phyloP scores from a whole-genome alignment of 2,113 vertebrate species.

The Oreotrochilus melanogaster region DNA sequence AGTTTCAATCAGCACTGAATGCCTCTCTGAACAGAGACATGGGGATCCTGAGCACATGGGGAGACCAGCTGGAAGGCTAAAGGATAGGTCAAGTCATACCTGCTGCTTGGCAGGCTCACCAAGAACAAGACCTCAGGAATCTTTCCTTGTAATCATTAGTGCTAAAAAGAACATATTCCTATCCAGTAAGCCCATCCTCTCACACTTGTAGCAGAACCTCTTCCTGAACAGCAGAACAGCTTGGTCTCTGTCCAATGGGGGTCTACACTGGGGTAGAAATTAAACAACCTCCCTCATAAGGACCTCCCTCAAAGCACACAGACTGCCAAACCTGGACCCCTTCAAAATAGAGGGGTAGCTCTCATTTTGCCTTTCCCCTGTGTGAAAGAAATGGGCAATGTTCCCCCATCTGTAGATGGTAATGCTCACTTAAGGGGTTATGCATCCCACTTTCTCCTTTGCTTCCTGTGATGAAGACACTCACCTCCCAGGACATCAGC shows the following conservation, averaged over 20 bases:
- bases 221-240: neutral
- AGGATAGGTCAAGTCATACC: neutral
- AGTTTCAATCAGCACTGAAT: slow-evolving; percentile 43
- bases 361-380: neutral
- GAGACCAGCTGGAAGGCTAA: neutral
- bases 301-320: neutral
- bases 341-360: neutral
- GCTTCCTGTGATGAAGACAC: neutral
- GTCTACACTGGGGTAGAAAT: neutral
- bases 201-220: neutral
- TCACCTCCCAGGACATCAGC: neutral
- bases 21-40: slow-evolving; percentile 13
- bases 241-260: accelerated
- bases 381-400: neutral
- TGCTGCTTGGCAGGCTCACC: neutral
- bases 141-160: neutral
- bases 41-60: neutral
- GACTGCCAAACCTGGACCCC: accelerated
- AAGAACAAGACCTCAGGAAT: neutral
- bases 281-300: neutral
- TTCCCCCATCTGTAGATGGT: neutral
- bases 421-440: accelerated
- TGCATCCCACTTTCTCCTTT: accelerated
- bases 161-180: neutral
- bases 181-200: neutral